phyloP scores from a whole-genome alignment of 1,140 invertebrate species.

The Pectinophora gossypiella region DNA sequence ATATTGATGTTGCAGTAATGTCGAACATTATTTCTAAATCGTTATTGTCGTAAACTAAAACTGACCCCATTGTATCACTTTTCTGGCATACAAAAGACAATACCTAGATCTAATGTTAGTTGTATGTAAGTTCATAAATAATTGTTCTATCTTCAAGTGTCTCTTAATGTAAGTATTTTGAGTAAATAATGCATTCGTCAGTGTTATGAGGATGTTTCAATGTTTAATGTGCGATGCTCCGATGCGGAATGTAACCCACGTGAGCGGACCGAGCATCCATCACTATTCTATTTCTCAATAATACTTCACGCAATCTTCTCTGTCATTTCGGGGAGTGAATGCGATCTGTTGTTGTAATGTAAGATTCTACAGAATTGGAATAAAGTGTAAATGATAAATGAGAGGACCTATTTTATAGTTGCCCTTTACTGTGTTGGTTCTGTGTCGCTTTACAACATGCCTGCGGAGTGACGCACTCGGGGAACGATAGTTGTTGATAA shows the following conservation, averaged over 20 bases:
- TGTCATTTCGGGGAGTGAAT: neutral
- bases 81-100: conserved; percentile 75
- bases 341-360: neutral
- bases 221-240: conserved; percentile 9
- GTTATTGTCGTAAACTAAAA: conserved; percentile 26
- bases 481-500: neutral
- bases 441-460: conserved; percentile 25
- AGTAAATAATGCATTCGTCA: conserved; percentile 56
- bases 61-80: conserved; percentile 56
- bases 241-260: neutral
- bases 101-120: conserved; percentile 74
- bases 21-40: conserved; percentile 17
- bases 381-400: neutral
- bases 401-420: conserved; percentile 20
- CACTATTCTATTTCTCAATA: neutral
- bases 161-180: conserved; percentile 69
- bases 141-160: conserved; percentile 73
- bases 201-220: conserved; percentile 43
- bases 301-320: neutral
- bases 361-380: neutral
- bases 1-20: conserved; percentile 54
- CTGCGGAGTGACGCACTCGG: conserved; percentile 1
- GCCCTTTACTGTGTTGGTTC: conserved; percentile 22
- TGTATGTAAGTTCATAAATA: conserved; percentile 70
- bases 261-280: neutral